phyloP scores from a whole-genome alignment of 23 tunicate species.

The Styela clava region DNA sequence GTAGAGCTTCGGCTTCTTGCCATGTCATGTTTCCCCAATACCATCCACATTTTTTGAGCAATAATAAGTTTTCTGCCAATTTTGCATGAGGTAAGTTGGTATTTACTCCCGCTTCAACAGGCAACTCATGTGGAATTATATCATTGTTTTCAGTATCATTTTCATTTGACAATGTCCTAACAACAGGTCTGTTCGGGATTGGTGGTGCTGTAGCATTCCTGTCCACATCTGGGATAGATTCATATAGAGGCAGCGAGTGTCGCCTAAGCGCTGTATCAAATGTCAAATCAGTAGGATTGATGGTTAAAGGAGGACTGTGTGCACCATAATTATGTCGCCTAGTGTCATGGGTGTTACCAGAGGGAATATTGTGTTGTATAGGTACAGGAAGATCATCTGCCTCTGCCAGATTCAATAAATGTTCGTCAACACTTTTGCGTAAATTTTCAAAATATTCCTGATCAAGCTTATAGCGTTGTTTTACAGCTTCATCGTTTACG shows the following conservation, averaged over 20 bases:
- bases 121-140: not conserved
- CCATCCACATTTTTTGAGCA: conserved; percentile 75
- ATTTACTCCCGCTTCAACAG: not conserved
- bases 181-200: not conserved
- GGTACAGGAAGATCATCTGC: conserved; percentile 22
- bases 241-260: conserved; percentile 6
- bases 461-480: conserved; percentile 53
- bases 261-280: not conserved
- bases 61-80: conserved; percentile 44
- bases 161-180: not conserved
- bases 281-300: not conserved
- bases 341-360: not conserved
- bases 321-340: conserved; percentile 11
- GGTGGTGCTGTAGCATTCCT: not conserved
- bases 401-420: conserved; percentile 18
- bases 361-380: not conserved
- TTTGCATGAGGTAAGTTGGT: conserved; percentile 13
- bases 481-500: conserved; percentile 41
- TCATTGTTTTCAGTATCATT: not conserved
- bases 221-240: not conserved
- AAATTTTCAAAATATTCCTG: conserved; percentile 91
- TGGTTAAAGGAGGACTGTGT: conserved; percentile 16
- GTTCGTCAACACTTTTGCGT: conserved; percentile 46
- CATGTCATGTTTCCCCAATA: conserved; percentile 92
- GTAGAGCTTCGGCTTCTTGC: conserved; percentile 90